Conservation (phyloP, 1,140 invertebrate species). For the Octopus sinensis region DNA sequence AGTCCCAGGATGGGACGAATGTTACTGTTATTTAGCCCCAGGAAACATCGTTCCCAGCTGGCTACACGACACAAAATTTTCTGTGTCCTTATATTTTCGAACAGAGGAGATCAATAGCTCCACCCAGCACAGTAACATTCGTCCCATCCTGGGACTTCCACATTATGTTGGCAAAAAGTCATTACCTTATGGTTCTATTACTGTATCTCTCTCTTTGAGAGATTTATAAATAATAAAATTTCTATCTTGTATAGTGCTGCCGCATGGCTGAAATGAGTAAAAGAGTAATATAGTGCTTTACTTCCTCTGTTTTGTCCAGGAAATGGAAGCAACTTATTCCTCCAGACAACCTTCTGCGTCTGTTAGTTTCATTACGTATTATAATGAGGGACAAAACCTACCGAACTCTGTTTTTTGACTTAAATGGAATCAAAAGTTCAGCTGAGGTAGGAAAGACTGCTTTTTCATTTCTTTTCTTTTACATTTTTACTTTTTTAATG, state of each 20-base stretch:
- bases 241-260: not conserved
- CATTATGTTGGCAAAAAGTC: not conserved
- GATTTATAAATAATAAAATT: not conserved
- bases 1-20: no score
- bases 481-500: constrained; percentile 11
- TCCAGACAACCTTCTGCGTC: constrained; percentile 48
- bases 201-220: not conserved
- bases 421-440: constrained; percentile 42
- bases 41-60: no score
- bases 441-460: constrained; percentile 36
- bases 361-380: constrained; percentile 53
- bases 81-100: no score
- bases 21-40: no score
- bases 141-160: not conserved
- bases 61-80: no score
- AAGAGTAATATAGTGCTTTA: no score
- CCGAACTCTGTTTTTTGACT: constrained; percentile 48
- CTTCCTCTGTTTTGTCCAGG: constrained; percentile 32
- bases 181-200: not conserved
- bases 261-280: not conserved
- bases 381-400: constrained; percentile 49
- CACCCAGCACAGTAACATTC: not conserved
- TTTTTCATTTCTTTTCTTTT: not conserved
- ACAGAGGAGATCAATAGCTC: no score
- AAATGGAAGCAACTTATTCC: constrained; percentile 46